These are phyloP conservation scores for Desmophyllum pertusum DNA, from an alignment of 92 coral and sea anemone genomes.

Conservation along the genomic window DNA sequence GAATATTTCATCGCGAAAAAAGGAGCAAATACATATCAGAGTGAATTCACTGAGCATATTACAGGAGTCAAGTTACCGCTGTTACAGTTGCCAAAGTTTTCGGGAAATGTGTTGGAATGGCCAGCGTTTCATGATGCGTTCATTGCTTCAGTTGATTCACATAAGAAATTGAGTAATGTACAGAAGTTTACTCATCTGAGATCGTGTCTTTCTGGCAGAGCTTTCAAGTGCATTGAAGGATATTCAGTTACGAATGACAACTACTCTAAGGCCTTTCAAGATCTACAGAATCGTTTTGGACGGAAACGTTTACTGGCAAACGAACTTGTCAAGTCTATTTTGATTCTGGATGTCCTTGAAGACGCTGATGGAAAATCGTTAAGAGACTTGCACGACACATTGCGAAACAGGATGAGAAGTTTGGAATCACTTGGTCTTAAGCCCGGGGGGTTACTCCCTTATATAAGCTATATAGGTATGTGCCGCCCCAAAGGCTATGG, in stretches of 20 bases:
- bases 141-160: slow-evolving; percentile 2
- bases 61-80: slow-evolving; percentile 2
- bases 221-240: background rate
- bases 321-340: background rate
- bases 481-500: too few relatives aligned
- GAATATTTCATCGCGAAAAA: background rate
- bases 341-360: background rate
- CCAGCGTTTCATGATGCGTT: background rate
- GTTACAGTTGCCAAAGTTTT: slow-evolving; percentile 9
- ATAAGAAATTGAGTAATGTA: slow-evolving; percentile 5
- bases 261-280: background rate
- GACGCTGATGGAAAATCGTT: slow-evolving; percentile 8
- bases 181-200: slow-evolving; percentile 21
- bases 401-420: slow-evolving; percentile 21
- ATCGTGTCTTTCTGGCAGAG: slow-evolving; percentile 9
- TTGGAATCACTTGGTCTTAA: slow-evolving; percentile 33
- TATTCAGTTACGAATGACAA: background rate
- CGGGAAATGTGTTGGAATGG: slow-evolving; percentile 35
- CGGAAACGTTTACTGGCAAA: background rate
- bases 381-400: slow-evolving; percentile 22
- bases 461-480: too few relatives aligned
- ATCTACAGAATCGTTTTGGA: background rate
- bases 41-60: background rate
- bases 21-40: background rate
- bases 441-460: too few relatives aligned